Conservation (phyloP, 1,140 invertebrate species). For the Habropoda laboriosa region DNA sequence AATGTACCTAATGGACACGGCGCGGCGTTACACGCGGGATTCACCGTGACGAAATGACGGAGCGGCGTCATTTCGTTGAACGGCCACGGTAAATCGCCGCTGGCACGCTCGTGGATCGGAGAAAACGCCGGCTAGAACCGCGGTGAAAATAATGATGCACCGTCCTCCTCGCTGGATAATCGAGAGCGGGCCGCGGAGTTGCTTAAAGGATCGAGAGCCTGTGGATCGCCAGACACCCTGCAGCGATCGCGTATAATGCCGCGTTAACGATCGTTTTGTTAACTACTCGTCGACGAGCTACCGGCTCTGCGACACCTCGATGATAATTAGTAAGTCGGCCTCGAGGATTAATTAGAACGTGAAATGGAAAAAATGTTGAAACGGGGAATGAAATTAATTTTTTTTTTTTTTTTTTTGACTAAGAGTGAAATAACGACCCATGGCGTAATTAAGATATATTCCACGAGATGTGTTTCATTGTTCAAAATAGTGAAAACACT, state of each 20-base stretch:
- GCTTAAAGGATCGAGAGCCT: neutral
- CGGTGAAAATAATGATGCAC: constrained; percentile 22
- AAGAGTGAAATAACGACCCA: too few species aligned
- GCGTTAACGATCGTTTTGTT: constrained; percentile 21
- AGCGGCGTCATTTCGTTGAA: constrained; percentile 31
- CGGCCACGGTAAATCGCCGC: constrained; percentile 12
- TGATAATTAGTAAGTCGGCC: neutral
- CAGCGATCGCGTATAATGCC: constrained; percentile 1
- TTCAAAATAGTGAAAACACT: too few species aligned
- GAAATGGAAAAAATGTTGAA: neutral
- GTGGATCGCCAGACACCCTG: constrained; percentile 7
- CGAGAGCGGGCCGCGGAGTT: neutral
- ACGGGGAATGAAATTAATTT: too few species aligned
- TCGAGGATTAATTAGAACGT: neutral
- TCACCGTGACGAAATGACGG: constrained; percentile 42
- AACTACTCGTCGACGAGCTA: neutral
- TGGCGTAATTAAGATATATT: too few species aligned
- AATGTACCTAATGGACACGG: constrained; percentile 22
- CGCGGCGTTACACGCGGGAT: neutral
- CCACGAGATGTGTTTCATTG: too few species aligned
- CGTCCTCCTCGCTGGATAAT: neutral
- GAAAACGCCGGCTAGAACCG: neutral
- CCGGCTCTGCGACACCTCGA: neutral
- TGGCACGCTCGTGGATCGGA: neutral
- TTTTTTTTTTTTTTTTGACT: too few species aligned